Evolutionary conservation across 2,888 invertebrate genomes (phyloP), one percentile per base, ranked within the genome.

Genomic region (Liposcelis brunnea): DNA sequence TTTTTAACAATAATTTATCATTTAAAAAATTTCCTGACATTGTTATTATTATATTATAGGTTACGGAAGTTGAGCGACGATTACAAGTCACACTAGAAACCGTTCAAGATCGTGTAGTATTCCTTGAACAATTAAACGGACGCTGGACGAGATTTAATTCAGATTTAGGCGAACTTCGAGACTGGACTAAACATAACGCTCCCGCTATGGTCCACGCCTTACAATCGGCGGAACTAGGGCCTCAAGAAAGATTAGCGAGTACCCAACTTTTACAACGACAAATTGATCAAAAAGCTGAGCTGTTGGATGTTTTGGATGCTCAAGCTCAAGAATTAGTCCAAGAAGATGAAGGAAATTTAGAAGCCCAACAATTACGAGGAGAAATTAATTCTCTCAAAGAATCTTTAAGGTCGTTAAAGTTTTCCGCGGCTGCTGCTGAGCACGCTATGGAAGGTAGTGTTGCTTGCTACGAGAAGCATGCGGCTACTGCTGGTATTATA

Each of bases 391-490:
- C 77, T 35, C 61, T 91, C 19, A 78, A 84, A 55, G 77, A 79
- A 53, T 77, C 78, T 53, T 75, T 91, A 56, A 74, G 78, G 45
- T 74, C 76, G 40, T 69, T 93, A 35, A 80, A 85, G 58, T 70
- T 77, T 4, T 79, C 76, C 36, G 78, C 84, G 34, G 79, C 79
- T 57, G 19, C 16, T 16, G 15, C 19, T 3, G 19, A 52, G 12
- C 43, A 52, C n/a, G 46, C 42, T n/a, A 75, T 77, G 50, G 83
- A 87, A 58, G 77, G 80, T 10, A 75, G 77, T 53, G 71, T 90
- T 40, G 74, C 76, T 32, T 82, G 81, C 51, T 90, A 87, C 84
- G 79, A 86, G 57, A 75, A 77, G 55, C 89, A 87, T 61, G 84
- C 89, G 62, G 71, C 74, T 37, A 79, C 76, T 46, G 70, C 89